Conservation (phyloP, 1,140 invertebrate genomes). For the Coelopa frigida region DNA sequence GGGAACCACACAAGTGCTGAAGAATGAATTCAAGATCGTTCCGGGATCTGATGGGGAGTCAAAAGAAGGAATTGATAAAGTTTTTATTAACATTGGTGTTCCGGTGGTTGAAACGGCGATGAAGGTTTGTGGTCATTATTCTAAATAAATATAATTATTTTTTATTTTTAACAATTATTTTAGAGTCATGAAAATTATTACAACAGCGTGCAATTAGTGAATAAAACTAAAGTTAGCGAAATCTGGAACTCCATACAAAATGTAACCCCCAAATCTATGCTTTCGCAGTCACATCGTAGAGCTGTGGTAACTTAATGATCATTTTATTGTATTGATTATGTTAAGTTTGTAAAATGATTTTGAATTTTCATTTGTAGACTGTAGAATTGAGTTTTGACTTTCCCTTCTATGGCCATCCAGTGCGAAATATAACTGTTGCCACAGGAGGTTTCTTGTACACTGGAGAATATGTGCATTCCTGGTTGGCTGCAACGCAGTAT, state of each 20-base stretch:
- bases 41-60: too few relatives aligned
- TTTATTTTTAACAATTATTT: conserved; percentile 12
- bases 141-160: too few relatives aligned
- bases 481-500: conserved; percentile 97
- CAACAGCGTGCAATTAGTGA: conserved; percentile 61
- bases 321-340: too few relatives aligned
- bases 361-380: conserved; percentile 54
- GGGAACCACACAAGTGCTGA: too few relatives aligned
- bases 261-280: conserved; percentile 58
- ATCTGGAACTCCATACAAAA: conserved; percentile 70
- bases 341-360: too few relatives aligned
- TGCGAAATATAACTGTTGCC: conserved; percentile 91
- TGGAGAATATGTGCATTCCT: conserved; percentile 92
- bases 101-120: too few relatives aligned
- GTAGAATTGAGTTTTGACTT: conserved; percentile 80
- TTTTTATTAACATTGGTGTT: too few relatives aligned
- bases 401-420: conserved; percentile 88
- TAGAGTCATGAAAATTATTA: conserved; percentile 72
- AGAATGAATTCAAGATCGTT: too few relatives aligned
- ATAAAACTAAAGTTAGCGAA: conserved; percentile 50
- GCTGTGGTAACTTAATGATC: conserved; percentile 58
- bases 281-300: conserved; percentile 79
- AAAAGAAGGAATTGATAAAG: too few relatives aligned
- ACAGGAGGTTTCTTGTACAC: conserved; percentile 96
- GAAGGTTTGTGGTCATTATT: too few relatives aligned